Base-by-base conservation (phyloP, 1,140 invertebrate species). In the Saxidomus purpurata region DNA sequence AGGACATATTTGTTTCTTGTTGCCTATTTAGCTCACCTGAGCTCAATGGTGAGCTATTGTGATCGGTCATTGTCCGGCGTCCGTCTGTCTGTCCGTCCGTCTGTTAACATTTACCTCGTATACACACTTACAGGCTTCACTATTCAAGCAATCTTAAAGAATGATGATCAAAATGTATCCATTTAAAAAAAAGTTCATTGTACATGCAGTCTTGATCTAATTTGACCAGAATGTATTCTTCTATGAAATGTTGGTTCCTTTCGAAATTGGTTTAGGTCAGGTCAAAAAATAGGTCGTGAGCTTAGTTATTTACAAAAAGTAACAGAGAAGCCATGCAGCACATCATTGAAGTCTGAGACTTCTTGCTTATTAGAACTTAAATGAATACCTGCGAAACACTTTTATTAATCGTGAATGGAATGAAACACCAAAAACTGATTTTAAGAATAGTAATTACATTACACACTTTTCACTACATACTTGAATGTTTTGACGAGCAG, bases 361-460 rank as follows among this genome's bases (percentile, higher is more conserved):
- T 77, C 74, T 77, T 77, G 74, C 74, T 77, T 77, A 77, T 77
- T 77, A 77, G 74, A 77, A 77, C 74, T 77, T 77, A 11, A 77
- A 77, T 77, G 74, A 77, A 77, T 77, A 77, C 74, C 74, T 77
- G 74, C 74, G 74, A 77, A 77, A 77, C 43, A 77, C 74, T 77
- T 77, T 77, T 77, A 77, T 77, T 77, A 77, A 77, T 77, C 74
- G 74, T 77, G 74, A 77, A 77, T 77, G 74, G 74, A 77, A 77
- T 77, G 74, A 77, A 77, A 77, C 74, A 77, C 74, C 74, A 77
- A 77, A 77, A 77, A 77, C 74, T 77, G 74, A 77, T 77, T 77
- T 77, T 77, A 77, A 77, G 74, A 77, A 77, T 77, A 77, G 74
- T 77, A 77, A 77, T 77, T 77, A 77, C 74, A 77, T 77, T 77